Base-by-base conservation (phyloP, 2,113 vertebrate species). In the Barbus barbus region DNA sequence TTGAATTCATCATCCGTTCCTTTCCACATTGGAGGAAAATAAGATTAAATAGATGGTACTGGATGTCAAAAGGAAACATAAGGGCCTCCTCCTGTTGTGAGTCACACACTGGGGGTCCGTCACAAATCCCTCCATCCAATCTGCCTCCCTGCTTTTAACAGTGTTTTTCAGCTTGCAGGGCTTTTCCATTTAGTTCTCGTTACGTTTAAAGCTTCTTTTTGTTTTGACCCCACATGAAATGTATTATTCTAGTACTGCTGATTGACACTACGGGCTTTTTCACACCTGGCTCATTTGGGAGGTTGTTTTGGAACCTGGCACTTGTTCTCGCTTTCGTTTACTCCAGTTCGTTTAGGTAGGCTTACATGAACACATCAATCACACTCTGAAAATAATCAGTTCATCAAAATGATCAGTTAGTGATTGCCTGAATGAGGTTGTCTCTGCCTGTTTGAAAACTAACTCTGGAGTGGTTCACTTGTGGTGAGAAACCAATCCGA, bases 11-110 rank as follows among this genome's bases (percentile, higher is more conserved):
- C 22, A 36, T 82, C 65, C 31, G 26, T 72, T 81, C 63, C 71
- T 67, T 82, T 56, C 46, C 13, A 71, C 46, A 56, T 72, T 53
- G n/a, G 31, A 56, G 22, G 63, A 72, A 72, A 41, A 71, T 72
- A 56, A 82, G 80, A 38, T 82, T 82, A 82, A 71, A 82, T 72
- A 12, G 80, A 65, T 82, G 46, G 63, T 22, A 72, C 63, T 69
- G 61, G 26, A 36, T 81, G 63, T 81, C 78, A 33, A 79, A 80
- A 51, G 61, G 31, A 82, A 82, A 72, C 80, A 82, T 56, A 82
- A 72, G 80, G 80, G 46, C 80, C 80, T 82, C 80, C 26, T 82
- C 46, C 48, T 56, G 28, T 80, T 80, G 78, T 80, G 60, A 80
- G 60, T 46, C 78, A 28, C 56, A 80, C 65, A 56, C 46, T 38